These are phyloP conservation scores for Macrotis lagotis DNA, from an alignment of 2,113 vertebrate species.

Conservation along the genomic window DNA sequence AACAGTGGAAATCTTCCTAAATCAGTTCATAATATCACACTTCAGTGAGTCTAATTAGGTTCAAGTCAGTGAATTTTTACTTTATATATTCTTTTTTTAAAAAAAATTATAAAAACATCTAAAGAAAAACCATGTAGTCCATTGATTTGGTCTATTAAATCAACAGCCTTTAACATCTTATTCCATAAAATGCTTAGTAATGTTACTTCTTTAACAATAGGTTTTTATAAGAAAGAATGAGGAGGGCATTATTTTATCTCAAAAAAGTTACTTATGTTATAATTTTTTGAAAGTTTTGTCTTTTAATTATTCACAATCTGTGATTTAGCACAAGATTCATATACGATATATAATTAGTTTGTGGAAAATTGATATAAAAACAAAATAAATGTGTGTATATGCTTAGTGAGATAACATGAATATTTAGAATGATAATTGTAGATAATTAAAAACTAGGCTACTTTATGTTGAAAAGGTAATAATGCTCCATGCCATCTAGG, in stretches of 20 bases:
- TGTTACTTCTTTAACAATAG: conserved; percentile 9
- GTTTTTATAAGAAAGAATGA: not conserved
- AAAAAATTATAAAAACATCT: conserved; percentile 27
- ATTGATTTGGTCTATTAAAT: conserved; percentile 10
- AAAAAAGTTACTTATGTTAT: conserved; percentile 12
- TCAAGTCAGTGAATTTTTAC: conserved; percentile 16
- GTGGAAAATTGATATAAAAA: not conserved
- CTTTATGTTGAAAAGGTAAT: not conserved
- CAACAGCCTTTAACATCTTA: not conserved
- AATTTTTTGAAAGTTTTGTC: conserved; percentile 22
- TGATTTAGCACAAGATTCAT: not conserved
- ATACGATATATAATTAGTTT: conserved; percentile 2
- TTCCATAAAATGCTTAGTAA: conserved; percentile 30
- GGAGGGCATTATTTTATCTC: not conserved
- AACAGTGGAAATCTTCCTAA: not conserved
- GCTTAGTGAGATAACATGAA: not conserved
- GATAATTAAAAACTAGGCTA: not conserved
- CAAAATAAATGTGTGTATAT: not conserved
- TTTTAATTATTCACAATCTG: conserved; percentile 7
- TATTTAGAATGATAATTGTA: not conserved
- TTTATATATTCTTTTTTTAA: conserved; percentile 42
- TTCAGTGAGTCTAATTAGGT: not conserved
- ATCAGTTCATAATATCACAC: not conserved
- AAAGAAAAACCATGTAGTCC: conserved; percentile 19
- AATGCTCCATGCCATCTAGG: not conserved